Evolutionary conservation across 2,888 invertebrate genomes (phyloP), one percentile per base, ranked within the genome.

Genomic region (Diaprepes abbreviatus): DNA sequence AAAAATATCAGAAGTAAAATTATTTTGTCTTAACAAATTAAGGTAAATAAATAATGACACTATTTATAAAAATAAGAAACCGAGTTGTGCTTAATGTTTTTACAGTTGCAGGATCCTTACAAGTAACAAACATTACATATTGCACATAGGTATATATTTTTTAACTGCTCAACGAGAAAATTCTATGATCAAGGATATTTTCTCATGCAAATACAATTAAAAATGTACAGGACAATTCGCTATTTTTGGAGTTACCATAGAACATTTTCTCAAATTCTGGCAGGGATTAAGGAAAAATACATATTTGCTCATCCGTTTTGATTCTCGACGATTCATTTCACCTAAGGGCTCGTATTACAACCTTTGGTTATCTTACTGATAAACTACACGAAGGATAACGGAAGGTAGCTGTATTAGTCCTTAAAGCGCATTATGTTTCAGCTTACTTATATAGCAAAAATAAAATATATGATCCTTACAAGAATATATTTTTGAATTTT

Each of bases 361-460:
- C 21, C 45, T 45, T 21, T 21, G 3, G n/a, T 21, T 35, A 35
- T n/a, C n/a, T 3, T n/a, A 3, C 3, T 1, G 1, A n/a, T 35
- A n/a, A 35, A 2, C 1, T 35, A 35, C 3, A 9, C 5, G n/a
- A 19, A 43, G 10, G 17, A 17, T 43, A 43, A 5, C 19, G 10
- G 10, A 17, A 43, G 19, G 17, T 14, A 1, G 38, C 14, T 14
- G 6, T 43, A 1, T 10, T 5, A 19, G 40, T 10, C 40, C 19
- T 43, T 10, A 19, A 36, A 24, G 24, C 24, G 12, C 12, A 12
- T 48, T 9, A 16, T n/a, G 21, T 50, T 38, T 38, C 12, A 40
- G 36, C 62, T 52, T 62, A 36, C n/a, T 35, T 43, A 40, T 62
- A 52, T 62, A 62, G 52, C 62, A 62, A 62, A 62, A 62, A 62